Evolutionary conservation across 35 echinoderm and acorn worm species (phyloP).

Genomic region (Anneissia japonica): DNA sequence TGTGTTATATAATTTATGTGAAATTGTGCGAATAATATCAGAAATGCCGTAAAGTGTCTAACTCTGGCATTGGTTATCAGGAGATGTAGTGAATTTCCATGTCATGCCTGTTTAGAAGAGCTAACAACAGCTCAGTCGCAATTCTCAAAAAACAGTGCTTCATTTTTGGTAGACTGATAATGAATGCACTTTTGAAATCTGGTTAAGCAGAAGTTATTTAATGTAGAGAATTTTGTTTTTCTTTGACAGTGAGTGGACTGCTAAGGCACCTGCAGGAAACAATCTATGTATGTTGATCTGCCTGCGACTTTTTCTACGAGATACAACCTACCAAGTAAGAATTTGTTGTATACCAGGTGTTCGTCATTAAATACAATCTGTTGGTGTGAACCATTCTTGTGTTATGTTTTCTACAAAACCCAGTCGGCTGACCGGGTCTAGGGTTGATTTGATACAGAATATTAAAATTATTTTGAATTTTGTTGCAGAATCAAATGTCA

Average conservation of each 20-base stretch:
- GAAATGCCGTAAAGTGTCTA: no score
- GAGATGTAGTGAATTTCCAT: no score
- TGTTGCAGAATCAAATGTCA: not conserved
- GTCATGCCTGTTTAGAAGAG: no score
- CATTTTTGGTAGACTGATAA: no score
- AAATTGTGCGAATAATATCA: no score
- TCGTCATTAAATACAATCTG: not conserved
- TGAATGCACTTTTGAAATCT: no score
- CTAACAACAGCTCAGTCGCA: no score
- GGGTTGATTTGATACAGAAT: not conserved
- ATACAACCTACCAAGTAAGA: constrained; percentile 45
- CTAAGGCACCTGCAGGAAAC: constrained; percentile 73
- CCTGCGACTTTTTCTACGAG: constrained; percentile 70
- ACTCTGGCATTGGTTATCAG: no score
- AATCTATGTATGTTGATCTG: constrained; percentile 76
- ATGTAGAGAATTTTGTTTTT: not conserved
- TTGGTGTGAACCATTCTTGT: not conserved
- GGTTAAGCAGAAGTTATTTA: no score
- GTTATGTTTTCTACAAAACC: not conserved
- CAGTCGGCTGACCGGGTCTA: no score
- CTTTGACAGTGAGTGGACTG: constrained; percentile 81
- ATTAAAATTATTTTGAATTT: not conserved
- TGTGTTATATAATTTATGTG: no score
- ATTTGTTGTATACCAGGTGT: not conserved
- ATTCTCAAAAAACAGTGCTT: no score